phyloP scores from a whole-genome alignment of 2,113 vertebrate species.

The Pelobates fuscus region DNA sequence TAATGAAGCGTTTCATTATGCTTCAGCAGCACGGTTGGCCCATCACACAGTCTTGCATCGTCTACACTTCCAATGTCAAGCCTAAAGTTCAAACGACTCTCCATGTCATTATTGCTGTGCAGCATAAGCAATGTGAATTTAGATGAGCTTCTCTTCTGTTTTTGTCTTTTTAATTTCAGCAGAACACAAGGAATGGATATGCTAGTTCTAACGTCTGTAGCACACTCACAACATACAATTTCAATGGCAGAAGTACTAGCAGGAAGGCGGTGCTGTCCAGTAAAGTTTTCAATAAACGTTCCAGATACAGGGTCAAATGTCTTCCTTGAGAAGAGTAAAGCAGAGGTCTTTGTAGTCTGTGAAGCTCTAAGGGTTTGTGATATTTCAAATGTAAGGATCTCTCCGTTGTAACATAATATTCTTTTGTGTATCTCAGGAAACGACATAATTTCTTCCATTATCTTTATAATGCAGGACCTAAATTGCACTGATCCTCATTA shows the following conservation, averaged over 20 bases:
- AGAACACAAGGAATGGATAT: constrained; percentile 75
- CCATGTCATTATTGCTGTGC: constrained; percentile 66
- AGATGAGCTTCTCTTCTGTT: constrained; percentile 49
- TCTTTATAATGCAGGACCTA: not conserved
- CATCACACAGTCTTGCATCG: constrained; percentile 69
- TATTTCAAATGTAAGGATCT: constrained; percentile 75
- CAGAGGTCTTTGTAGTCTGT: constrained; percentile 42
- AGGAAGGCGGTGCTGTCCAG: constrained; percentile 59
- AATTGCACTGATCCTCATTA: not conserved
- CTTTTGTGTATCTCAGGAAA: constrained; percentile 53
- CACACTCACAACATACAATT: constrained; percentile 70
- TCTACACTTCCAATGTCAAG: constrained; percentile 73
- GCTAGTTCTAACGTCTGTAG: constrained; percentile 68
- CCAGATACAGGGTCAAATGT: constrained; percentile 65
- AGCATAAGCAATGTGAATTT: constrained; percentile 76
- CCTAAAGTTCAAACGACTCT: constrained; percentile 71
- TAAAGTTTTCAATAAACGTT: constrained; percentile 69
- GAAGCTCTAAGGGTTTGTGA: constrained; percentile 50
- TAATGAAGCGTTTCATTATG: constrained; percentile 67
- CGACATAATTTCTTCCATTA: not conserved
- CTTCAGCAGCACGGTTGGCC: constrained; percentile 84
- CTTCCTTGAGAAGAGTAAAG: constrained; percentile 69
- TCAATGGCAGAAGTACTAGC: constrained; percentile 57
- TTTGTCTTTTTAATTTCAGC: constrained; percentile 60
- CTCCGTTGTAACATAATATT: constrained; percentile 73